Evolutionary conservation across 1,140 invertebrate genomes (phyloP).

Genomic region (Scaptodrosophila lebanonensis): DNA sequence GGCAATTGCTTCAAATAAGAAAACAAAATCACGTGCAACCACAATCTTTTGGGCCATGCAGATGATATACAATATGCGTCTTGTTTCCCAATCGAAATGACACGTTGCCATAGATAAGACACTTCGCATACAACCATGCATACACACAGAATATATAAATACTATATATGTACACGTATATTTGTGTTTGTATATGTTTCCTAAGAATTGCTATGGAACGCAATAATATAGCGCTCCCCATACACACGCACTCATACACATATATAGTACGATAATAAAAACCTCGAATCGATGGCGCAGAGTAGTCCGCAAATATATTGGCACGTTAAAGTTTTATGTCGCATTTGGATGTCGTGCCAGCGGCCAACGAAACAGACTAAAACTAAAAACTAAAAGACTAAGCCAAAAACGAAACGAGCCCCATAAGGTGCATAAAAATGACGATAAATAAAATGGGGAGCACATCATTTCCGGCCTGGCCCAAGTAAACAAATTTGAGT

Average conservation of each 20-base stretch:
- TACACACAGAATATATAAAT: too few species aligned
- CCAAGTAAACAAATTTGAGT: background rate
- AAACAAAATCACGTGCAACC: too few species aligned
- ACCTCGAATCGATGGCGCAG: conserved; percentile 40
- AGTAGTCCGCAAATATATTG: conserved; percentile 62
- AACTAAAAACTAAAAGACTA: conserved; percentile 42
- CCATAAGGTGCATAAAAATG: conserved; percentile 25
- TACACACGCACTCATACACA: background rate
- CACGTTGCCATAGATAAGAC: too few species aligned
- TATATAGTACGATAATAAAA: conserved; percentile 20
- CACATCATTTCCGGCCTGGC: conserved; percentile 30
- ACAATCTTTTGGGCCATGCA: too few species aligned
- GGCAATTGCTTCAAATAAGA: too few species aligned
- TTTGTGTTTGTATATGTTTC: too few species aligned
- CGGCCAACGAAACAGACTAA: conserved; percentile 17
- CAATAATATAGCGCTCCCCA: conserved; percentile 15
- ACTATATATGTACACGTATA: too few species aligned
- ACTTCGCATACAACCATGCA: too few species aligned
- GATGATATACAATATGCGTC: too few species aligned
- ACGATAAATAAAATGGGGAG: conserved; percentile 49
- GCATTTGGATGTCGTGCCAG: conserved; percentile 36
- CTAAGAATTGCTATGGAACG: background rate
- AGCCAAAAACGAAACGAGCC: background rate
- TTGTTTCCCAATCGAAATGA: too few species aligned
- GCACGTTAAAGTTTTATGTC: conserved; percentile 48